Evolutionary conservation across 1,140 invertebrate species (phyloP).

Genomic region (Euura lappo): DNA sequence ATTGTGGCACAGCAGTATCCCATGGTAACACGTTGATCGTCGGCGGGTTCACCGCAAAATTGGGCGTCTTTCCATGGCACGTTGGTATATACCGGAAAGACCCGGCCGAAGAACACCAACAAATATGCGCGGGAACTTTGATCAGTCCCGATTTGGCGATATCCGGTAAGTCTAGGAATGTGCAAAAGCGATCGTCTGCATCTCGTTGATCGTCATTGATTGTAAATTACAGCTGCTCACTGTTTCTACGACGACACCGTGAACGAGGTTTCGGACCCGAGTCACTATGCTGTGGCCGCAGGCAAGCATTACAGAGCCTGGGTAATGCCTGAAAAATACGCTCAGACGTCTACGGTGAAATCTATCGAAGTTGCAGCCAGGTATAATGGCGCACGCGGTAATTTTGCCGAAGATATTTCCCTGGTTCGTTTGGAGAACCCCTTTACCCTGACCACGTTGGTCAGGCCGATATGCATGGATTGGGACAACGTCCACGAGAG

Average conservation of each 20-base stretch:
- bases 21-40: slow-evolving; percentile 46
- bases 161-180: slow-evolving; percentile 42
- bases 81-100: slow-evolving; percentile 60
- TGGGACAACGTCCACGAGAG: slow-evolving; percentile 52
- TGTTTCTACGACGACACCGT: slow-evolving; percentile 55
- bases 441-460: slow-evolving; percentile 42
- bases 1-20: slow-evolving; percentile 49
- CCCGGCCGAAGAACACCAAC: slow-evolving; percentile 32
- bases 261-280: slow-evolving; percentile 26
- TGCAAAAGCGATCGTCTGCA: slow-evolving; percentile 27
- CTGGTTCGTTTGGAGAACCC: slow-evolving; percentile 45
- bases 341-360: slow-evolving; percentile 47
- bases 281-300: slow-evolving; percentile 46
- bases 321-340: slow-evolving; percentile 38
- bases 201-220: too few relatives aligned
- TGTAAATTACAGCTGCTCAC: slow-evolving; percentile 49
- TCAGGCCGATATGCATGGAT: slow-evolving; percentile 55
- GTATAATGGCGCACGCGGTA: slow-evolving; percentile 37
- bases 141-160: slow-evolving; percentile 45
- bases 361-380: slow-evolving; percentile 20
- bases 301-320: slow-evolving; percentile 54
- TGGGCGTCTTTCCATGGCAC: slow-evolving; percentile 64
- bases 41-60: slow-evolving; percentile 46
- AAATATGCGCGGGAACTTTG: slow-evolving; percentile 62
- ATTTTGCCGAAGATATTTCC: slow-evolving; percentile 48